These are phyloP conservation scores for Tetranychus piercei DNA, from an alignment of 2,888 invertebrate species.

Conservation along the genomic window DNA sequence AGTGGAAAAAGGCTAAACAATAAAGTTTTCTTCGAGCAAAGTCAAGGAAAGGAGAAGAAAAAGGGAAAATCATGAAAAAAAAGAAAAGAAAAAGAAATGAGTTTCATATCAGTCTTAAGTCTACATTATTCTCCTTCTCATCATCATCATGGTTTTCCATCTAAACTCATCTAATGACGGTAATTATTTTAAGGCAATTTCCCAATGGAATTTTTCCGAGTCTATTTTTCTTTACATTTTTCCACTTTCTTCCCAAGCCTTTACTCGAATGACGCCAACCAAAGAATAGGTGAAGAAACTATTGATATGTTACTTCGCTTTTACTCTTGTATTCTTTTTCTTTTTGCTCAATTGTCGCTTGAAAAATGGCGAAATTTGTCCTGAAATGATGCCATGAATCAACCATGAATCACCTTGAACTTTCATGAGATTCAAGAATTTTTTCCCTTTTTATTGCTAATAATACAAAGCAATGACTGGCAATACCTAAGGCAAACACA, in stretches of 20 bases:
- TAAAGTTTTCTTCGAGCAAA: not conserved
- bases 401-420: too few species aligned
- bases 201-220: not conserved
- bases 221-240: too few species aligned
- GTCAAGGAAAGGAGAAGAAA: not conserved
- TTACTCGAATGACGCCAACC: not conserved
- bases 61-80: not conserved
- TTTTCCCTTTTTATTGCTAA: too few species aligned
- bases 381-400: too few species aligned
- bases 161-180: not conserved
- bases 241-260: not conserved
- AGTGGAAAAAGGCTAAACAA: not conserved
- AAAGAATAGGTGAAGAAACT: not conserved
- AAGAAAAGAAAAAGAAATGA: not conserved
- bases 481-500: too few species aligned
- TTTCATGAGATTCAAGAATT: too few species aligned
- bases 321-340: too few species aligned
- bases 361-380: too few species aligned
- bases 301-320: not conserved
- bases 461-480: too few species aligned
- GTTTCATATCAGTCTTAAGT: too few species aligned
- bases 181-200: not conserved
- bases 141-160: not conserved
- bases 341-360: too few species aligned
- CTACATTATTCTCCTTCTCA: not conserved